Evolutionary conservation across 2,113 vertebrate species (phyloP), one percentile per base, ranked within the genome.

Genomic region (Osmerus eperlanus): DNA sequence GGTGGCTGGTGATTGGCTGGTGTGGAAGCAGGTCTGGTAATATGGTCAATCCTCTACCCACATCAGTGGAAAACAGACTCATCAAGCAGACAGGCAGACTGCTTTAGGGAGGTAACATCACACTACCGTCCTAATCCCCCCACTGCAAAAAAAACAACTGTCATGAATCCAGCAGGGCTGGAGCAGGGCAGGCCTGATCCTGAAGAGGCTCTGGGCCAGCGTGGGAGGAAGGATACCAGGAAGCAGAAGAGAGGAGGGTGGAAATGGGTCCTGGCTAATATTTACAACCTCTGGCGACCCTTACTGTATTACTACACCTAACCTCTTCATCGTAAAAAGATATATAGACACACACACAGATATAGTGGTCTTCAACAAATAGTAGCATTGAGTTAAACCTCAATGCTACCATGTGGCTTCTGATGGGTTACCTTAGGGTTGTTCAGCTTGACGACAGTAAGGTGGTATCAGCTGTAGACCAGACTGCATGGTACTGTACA

Each of bases 281-380:
- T 64, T 41, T 53, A 62, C 41, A n/a, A 28, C 19, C 59, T 13
- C 36, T 61, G 69, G 58, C 8, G 15, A 70, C 41, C 41, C 41
- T 1, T 47, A 47, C 41, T 47, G 41, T 47, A 47, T 47, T 47
- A 47, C 41, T 47, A 47, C 41, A 1, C 9, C 41, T 47, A 47
- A 47, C 41, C 8, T 47, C 41, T 12, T 47, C 9, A 47, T 47
- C 7, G 41, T 47, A 47, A 47, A 47, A 0, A 47, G 41, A 47
- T 47, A 47, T 47, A 47, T 36, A 36, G 32, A 12, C 68, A 69
- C 67, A 56, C 14, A 54, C 47, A 54, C 13, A 67, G 55, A 70
- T 54, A 41, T 28, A 70, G 32, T 36, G 32, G 41, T 47, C 9
- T 47, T 47, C 41, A 47, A 47, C 41, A 2, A 47, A 47, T 47